Conservation (phyloP, 1,140 invertebrate species). For the Sitophilus oryzae region DNA sequence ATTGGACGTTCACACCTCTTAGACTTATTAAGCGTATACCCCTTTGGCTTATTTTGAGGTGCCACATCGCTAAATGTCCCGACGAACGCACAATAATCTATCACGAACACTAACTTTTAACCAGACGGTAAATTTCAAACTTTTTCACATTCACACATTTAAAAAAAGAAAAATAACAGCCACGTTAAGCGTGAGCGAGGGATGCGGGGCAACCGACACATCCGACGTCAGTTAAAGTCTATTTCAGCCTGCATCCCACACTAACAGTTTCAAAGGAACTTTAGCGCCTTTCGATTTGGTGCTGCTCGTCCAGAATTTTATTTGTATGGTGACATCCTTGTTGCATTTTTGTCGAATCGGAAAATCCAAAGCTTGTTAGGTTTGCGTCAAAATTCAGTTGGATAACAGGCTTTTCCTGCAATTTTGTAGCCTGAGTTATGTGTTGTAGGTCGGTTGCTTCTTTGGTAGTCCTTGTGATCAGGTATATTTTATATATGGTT, state of each 20-base stretch:
- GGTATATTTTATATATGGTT: constrained; percentile 19
- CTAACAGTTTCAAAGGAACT: constrained; percentile 15
- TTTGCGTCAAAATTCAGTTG: not conserved
- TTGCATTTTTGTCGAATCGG: constrained; percentile 2
- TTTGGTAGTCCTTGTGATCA: constrained; percentile 35
- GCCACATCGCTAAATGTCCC: constrained; percentile 6
- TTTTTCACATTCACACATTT: constrained; percentile 37
- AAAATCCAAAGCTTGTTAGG: constrained; percentile 4
- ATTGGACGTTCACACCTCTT: constrained; percentile 7
- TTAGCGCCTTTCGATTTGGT: constrained; percentile 15
- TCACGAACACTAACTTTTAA: constrained; percentile 4
- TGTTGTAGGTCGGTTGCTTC: constrained; percentile 28
- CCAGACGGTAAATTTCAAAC: constrained; percentile 1
- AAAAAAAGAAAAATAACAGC: constrained; percentile 32
- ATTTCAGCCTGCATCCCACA: constrained; percentile 5
- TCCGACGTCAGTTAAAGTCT: not conserved
- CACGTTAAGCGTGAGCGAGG: constrained; percentile 29
- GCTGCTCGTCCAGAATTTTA: constrained; percentile 8
- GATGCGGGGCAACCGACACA: constrained; percentile 16
- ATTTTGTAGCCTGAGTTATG: not conserved
- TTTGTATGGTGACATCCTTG: constrained; percentile 1
- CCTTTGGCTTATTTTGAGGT: constrained; percentile 2
- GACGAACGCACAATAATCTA: constrained; percentile 14
- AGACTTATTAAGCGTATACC: not conserved
- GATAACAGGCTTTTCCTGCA: not conserved